Evolutionary conservation across 2,113 vertebrate species (phyloP), one percentile per base, ranked within the genome.

Genomic region (Platysternon megacephalum): DNA sequence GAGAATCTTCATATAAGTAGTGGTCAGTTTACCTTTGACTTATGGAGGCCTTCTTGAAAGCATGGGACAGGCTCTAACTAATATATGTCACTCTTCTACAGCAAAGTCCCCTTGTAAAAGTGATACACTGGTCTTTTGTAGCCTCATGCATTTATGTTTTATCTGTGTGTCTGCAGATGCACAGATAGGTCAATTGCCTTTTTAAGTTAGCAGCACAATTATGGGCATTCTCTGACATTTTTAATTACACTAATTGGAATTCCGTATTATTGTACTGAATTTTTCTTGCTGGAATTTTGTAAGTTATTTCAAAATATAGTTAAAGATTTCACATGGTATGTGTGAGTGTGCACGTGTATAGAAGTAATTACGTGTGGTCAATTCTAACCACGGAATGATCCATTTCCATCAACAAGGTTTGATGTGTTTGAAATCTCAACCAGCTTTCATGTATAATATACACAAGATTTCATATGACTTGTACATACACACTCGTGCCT

Each of bases 1-100:
- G 89, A 48, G 68, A 82, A 90, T 82, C 16, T 61, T 91, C 90
- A 91, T 82, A 89, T 85, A 93, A 76, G 89, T 87, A 85, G 92
- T 85, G 82, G 42, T 85, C 90, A 89, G n/a, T 81, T 89, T 1
- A 1, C 88, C 89, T 94, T 94, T 97, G 91, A 82, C 90, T 97
- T 94, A 7, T 0, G n/a, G 76, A 55, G 89, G 16, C 28, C 51
- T 85, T 83, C 81, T 91, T 35, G 72, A 84, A 86, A 58, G 80
- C 17, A 21, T 58, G 61, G 90, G 48, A 83, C 48, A 56, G 89
- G 51, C 42, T 86, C 85, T 51, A 93, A 51, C 51, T 85, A 87
- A 82, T 93, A 79, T 58, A 79, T 68, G 84, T 61, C 46, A 51
- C 89, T 94, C 89, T 89, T 82, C 55, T 14, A 79, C 32, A 85